Evolutionary conservation across 1,140 invertebrate genomes (phyloP).

Genomic region (Apis mellifera): DNA sequence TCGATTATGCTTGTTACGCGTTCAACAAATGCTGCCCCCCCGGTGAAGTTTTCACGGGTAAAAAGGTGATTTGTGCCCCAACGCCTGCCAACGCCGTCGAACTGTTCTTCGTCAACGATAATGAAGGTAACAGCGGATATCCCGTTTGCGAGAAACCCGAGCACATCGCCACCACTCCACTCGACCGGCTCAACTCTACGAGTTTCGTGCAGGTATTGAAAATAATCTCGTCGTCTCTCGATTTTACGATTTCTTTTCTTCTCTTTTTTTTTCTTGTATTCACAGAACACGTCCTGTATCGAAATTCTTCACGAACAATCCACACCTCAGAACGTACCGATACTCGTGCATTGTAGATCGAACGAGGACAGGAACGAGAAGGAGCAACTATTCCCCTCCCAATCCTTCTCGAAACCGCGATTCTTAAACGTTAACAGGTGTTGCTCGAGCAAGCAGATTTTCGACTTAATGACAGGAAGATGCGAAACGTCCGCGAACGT

Average conservation of each 20-base stretch:
- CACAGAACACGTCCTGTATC: slow-evolving; percentile 51
- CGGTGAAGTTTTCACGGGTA: slow-evolving; percentile 46
- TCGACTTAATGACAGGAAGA: slow-evolving; percentile 20
- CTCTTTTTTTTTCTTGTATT: neutral
- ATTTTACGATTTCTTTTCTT: neutral
- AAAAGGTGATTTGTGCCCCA: slow-evolving; percentile 46
- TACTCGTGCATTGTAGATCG: slow-evolving; percentile 54
- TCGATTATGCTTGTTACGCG: neutral
- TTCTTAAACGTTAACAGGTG: slow-evolving; percentile 54
- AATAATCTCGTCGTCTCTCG: neutral
- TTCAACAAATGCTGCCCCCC: slow-evolving; percentile 57
- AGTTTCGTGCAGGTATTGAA: slow-evolving; percentile 25
- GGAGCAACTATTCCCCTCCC: neutral
- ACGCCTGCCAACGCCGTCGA: neutral
- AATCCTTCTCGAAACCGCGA: neutral
- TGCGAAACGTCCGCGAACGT: slow-evolving; percentile 28
- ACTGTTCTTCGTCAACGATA: neutral
- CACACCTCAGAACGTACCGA: neutral
- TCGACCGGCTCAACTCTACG: slow-evolving; percentile 16
- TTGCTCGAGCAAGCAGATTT: slow-evolving; percentile 44
- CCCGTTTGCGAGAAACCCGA: slow-evolving; percentile 41
- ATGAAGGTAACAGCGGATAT: slow-evolving; percentile 5
- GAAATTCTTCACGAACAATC: slow-evolving; percentile 49
- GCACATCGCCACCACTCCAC: slow-evolving; percentile 30
- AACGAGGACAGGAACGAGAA: neutral